Conservation (phyloP, 2,797 vertebrate species). For the Hapalemur alaotrensis region DNA sequence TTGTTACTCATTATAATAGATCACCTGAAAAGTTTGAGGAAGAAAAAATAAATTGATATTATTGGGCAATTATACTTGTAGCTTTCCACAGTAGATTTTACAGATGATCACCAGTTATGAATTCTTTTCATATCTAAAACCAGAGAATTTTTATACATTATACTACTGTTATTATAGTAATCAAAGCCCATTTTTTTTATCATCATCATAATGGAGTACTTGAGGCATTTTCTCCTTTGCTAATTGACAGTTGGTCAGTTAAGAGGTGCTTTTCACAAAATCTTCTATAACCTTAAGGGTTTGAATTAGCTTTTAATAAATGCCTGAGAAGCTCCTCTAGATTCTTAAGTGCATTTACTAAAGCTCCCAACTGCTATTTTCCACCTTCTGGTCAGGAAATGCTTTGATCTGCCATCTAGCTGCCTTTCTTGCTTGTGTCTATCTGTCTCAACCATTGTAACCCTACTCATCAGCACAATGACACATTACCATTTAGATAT, state of each 20-base stretch:
- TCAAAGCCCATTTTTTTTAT: conserved; percentile 65
- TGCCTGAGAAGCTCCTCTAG: conserved; percentile 70
- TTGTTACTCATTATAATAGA: conserved; percentile 81
- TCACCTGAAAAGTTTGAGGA: conserved; percentile 81
- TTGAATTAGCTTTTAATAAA: conserved; percentile 76
- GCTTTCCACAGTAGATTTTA: conserved; percentile 60
- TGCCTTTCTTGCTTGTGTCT: conserved; percentile 62
- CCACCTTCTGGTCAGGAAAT: conserved; percentile 47
- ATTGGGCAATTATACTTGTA: conserved; percentile 58
- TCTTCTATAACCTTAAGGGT: conserved; percentile 66
- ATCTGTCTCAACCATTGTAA: conserved; percentile 50
- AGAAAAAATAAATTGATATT: conserved; percentile 67
- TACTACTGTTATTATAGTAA: conserved; percentile 51
- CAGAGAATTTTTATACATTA: conserved; percentile 62
- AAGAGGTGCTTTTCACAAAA: conserved; percentile 67
- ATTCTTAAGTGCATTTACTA: conserved; percentile 77
- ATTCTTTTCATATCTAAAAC: conserved; percentile 59
- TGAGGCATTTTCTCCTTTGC: conserved; percentile 64
- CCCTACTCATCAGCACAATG: conserved; percentile 19
- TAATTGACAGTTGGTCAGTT: conserved; percentile 60
- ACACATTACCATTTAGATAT: conserved; percentile 64
- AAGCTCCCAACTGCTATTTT: conserved; percentile 72
- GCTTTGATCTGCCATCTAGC: conserved; percentile 73
- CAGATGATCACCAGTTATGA: conserved; percentile 61
- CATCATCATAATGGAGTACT: conserved; percentile 61